Conservation (phyloP, 2,113 vertebrate genomes). For the Platysternon megacephalum region DNA sequence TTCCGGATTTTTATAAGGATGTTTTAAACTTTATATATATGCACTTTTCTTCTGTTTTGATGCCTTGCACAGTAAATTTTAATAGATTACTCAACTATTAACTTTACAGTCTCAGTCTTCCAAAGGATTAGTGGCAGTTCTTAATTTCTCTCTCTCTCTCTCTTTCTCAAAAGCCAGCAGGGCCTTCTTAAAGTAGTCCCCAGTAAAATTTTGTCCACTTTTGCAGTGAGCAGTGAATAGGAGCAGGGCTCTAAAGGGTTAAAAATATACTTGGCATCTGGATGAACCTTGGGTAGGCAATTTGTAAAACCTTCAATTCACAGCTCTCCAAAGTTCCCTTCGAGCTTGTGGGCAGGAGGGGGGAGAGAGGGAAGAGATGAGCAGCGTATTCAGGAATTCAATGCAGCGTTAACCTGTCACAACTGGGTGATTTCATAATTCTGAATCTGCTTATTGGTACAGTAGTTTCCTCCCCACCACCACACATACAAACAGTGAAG, state of each 20-base stretch:
- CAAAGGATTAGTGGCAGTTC: slow-evolving; percentile 58
- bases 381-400: neutral
- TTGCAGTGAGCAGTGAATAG: fast-evolving
- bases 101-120: slow-evolving; percentile 54
- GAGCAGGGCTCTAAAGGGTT: neutral
- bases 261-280: slow-evolving; percentile 43
- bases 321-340: slow-evolving; percentile 10
- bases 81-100: slow-evolving; percentile 65
- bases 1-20: slow-evolving; percentile 67
- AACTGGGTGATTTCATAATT: fast-evolving
- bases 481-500: fast-evolving
- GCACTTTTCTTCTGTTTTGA: slow-evolving; percentile 56
- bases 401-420: neutral
- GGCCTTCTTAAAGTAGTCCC: slow-evolving; percentile 6
- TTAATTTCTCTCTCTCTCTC: slow-evolving; percentile 55
- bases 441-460: fast-evolving
- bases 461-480: fast-evolving
- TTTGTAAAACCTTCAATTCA: slow-evolving; percentile 42
- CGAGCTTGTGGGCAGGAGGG: neutral
- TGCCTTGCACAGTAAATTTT: slow-evolving; percentile 55
- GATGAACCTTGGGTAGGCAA: slow-evolving; percentile 40
- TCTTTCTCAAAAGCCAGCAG: slow-evolving; percentile 11
- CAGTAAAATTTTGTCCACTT: neutral
- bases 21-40: slow-evolving; percentile 48
- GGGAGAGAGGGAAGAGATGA: neutral